phyloP scores from a whole-genome alignment of 2,113 vertebrate genomes.

The Macroglossus sobrinus region DNA sequence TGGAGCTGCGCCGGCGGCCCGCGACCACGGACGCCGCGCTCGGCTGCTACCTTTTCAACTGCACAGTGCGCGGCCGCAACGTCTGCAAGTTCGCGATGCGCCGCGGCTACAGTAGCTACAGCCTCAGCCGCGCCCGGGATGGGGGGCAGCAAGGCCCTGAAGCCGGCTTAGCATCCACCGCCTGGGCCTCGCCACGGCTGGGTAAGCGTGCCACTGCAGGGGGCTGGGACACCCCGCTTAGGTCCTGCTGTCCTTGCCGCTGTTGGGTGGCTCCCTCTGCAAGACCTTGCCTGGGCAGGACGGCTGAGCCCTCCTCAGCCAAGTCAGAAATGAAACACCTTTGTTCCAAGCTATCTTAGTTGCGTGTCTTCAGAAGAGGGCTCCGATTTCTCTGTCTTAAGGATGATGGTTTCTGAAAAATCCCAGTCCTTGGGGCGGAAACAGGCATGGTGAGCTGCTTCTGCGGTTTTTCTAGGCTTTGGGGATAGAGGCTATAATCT shows the following conservation, averaged over 20 bases:
- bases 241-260: neutral
- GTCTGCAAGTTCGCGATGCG: constrained; percentile 92
- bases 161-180: neutral
- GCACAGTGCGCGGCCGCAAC: constrained; percentile 84
- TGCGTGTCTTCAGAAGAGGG: neutral
- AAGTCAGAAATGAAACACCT: neutral
- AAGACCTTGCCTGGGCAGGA: neutral
- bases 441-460: neutral
- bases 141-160: neutral
- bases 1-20: constrained; percentile 84
- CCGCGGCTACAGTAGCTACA: constrained; percentile 90
- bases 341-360: neutral
- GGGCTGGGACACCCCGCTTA: neutral
- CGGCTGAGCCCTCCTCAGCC: neutral
- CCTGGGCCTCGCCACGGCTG: neutral
- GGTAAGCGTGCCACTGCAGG: constrained; percentile 31
- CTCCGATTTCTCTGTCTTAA: neutral
- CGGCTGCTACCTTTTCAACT: constrained; percentile 93
- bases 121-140: constrained; percentile 64
- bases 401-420: neutral
- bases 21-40: constrained; percentile 75
- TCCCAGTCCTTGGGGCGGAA: neutral
- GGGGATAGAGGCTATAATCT: neutral
- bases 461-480: neutral
- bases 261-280: neutral